Percentiles rank a stretch among this genome's conserved stretches.
Evolutionary conservation across 2,113 vertebrate genomes (phyloP).

Genomic region (Gymnarchus niloticus): DNA sequence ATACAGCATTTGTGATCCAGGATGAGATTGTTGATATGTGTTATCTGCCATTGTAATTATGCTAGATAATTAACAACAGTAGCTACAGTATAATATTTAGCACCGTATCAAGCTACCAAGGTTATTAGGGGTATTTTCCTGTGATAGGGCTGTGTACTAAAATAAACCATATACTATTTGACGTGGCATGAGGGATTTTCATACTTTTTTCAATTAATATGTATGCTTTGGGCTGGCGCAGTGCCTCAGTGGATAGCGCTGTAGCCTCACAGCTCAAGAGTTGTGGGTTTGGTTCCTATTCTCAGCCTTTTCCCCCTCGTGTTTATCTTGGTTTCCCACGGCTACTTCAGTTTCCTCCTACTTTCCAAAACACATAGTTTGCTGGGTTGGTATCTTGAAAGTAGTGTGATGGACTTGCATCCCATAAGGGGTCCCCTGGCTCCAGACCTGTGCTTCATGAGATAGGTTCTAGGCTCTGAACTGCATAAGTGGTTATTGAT

Average conservation of each 20-base stretch:
- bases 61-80: background rate
- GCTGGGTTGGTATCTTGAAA: background rate
- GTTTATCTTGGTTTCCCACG: too few species aligned
- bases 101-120: background rate
- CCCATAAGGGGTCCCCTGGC: background rate
- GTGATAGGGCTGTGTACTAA: background rate
- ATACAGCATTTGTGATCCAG: background rate
- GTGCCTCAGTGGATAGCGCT: background rate
- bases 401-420: background rate
- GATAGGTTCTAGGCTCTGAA: background rate
- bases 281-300: background rate
- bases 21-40: slow-evolving; percentile 3
- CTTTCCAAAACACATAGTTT: background rate
- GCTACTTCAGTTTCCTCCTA: background rate
- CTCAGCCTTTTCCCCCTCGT: background rate
- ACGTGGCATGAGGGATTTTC: background rate
- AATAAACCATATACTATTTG: background rate
- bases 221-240: background rate
- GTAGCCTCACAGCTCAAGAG: background rate
- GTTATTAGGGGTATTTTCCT: background rate
- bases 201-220: background rate
- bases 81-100: background rate
- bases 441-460: background rate
- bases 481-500: background rate
- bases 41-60: background rate